Percentiles rank a stretch among this genome's conserved stretches.
Evolutionary conservation across 2,113 vertebrate genomes (phyloP).

Genomic region (Buteo buteo): DNA sequence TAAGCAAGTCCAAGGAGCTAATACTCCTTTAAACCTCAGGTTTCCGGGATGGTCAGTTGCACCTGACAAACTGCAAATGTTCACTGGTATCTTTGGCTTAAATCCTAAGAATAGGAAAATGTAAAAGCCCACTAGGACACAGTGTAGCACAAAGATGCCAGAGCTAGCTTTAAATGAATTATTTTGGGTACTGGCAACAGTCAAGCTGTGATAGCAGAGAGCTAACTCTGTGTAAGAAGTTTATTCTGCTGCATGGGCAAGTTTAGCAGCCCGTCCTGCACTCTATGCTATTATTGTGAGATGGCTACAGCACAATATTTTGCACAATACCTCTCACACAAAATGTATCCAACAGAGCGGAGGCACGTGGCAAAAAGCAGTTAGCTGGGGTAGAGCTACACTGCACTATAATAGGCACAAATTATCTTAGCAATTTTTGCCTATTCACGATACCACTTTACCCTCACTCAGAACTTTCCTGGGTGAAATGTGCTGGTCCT

Average conservation of each 20-base stretch:
- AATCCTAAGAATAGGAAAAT: not conserved
- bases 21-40: not conserved
- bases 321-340: not conserved
- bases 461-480: not conserved
- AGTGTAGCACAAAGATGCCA: not conserved
- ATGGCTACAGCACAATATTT: not conserved
- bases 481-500: not conserved
- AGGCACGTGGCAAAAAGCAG: not conserved
- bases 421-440: not conserved
- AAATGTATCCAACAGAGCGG: not conserved
- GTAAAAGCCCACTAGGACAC: not conserved
- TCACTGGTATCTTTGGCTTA: not conserved
- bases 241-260: slow-evolving; percentile 38
- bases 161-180: slow-evolving; percentile 24
- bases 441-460: not conserved
- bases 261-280: slow-evolving; percentile 31
- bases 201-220: slow-evolving; percentile 37
- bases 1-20: not conserved
- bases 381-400: not conserved
- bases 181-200: slow-evolving; percentile 46
- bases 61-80: not conserved
- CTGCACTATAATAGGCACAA: not conserved
- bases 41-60: not conserved
- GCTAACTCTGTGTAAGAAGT: slow-evolving; percentile 21
- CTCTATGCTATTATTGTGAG: not conserved